Conservation (phyloP, 2,113 vertebrate genomes). For the Cyrtonyx montezumae region DNA sequence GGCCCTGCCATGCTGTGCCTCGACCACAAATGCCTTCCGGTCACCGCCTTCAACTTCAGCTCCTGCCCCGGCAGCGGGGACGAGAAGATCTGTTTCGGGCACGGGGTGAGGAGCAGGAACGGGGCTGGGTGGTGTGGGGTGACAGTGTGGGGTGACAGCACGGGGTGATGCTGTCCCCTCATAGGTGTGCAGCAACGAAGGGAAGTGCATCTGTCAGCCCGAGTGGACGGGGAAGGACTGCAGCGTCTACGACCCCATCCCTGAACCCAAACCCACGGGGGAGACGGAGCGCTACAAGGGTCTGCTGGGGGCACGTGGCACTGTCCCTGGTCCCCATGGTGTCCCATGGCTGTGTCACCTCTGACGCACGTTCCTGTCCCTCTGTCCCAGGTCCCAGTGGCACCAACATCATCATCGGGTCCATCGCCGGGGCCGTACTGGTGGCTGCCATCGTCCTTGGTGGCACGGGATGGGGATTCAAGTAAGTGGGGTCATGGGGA, state of each 20-base stretch:
- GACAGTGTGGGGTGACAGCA: fast-evolving
- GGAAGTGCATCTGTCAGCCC: slow-evolving; percentile 93
- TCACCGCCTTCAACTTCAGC: slow-evolving; percentile 93
- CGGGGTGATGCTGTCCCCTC: not conserved
- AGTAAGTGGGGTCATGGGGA: slow-evolving; percentile 83
- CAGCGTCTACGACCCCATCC: slow-evolving; percentile 91
- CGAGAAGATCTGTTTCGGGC: slow-evolving; percentile 87
- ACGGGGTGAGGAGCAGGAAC: slow-evolving; percentile 81
- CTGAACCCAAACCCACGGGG: slow-evolving; percentile 81
- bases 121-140: fast-evolving
- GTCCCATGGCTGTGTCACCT: not conserved
- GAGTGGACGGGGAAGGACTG: slow-evolving; percentile 97
- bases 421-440: slow-evolving; percentile 96
- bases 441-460: slow-evolving; percentile 98
- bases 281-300: slow-evolving; percentile 90
- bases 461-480: slow-evolving; percentile 99
- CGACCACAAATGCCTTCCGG: slow-evolving; percentile 91
- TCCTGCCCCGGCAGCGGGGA: slow-evolving; percentile 85
- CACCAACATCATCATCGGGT: slow-evolving; percentile 99
- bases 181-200: slow-evolving; percentile 94
- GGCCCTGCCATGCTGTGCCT: slow-evolving; percentile 96
- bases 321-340: not conserved
- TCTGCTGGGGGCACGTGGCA: slow-evolving; percentile 50
- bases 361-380: slow-evolving; percentile 71
- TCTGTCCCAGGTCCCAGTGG: slow-evolving; percentile 91